phyloP scores from a whole-genome alignment of 1,140 invertebrate genomes.

The Mactra quadrangularis region DNA sequence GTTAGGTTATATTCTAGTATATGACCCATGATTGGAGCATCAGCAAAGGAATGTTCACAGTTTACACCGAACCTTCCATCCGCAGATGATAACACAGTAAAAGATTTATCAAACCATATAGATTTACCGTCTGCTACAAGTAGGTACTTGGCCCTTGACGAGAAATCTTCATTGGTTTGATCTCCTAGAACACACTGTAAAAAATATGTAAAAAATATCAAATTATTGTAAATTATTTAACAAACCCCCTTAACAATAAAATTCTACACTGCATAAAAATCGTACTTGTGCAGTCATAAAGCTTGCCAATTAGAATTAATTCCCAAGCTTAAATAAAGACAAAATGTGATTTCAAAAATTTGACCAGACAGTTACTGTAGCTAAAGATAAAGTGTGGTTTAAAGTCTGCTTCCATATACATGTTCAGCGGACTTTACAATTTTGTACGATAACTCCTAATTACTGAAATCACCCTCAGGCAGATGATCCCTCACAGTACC shows the following conservation, averaged over 20 bases:
- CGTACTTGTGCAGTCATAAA: too few species aligned
- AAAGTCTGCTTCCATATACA: too few species aligned
- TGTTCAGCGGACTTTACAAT: too few species aligned
- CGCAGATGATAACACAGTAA: slow-evolving; percentile 83
- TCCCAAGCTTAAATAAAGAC: too few species aligned
- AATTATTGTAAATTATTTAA: not conserved
- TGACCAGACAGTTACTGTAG: too few species aligned
- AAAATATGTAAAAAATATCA: not conserved
- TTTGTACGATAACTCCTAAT: too few species aligned
- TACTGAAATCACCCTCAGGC: too few species aligned
- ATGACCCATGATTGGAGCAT: slow-evolving; percentile 87
- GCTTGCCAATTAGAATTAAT: too few species aligned
- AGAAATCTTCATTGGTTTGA: slow-evolving; percentile 76
- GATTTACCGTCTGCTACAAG: slow-evolving; percentile 84
- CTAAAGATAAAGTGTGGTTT: too few species aligned
- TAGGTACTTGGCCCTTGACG: slow-evolving; percentile 82
- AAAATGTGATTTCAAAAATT: too few species aligned
- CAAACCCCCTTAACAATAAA: not conserved
- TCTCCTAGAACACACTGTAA: slow-evolving; percentile 55
- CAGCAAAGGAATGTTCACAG: slow-evolving; percentile 86
- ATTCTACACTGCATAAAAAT: too few species aligned
- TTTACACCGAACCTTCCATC: slow-evolving; percentile 86
- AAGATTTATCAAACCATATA: slow-evolving; percentile 85
- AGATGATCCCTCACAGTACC: too few species aligned
- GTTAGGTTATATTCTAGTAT: slow-evolving; percentile 85